Evolutionary conservation across 2,113 vertebrate genomes (phyloP).

Genomic region (Dasyornis broadbenti): DNA sequence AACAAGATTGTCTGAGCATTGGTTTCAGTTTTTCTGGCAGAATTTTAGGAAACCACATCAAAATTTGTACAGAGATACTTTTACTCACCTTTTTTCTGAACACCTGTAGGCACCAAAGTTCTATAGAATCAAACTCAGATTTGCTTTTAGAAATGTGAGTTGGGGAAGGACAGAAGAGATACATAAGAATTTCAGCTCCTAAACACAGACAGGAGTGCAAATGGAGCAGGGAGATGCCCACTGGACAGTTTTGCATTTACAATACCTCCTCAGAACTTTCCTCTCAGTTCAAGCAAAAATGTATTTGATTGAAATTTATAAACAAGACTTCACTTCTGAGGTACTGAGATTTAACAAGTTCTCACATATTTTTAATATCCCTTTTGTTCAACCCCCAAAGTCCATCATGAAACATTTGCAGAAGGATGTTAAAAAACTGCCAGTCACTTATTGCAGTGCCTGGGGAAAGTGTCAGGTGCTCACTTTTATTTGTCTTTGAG

Average conservation of each 20-base stretch:
- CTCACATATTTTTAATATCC: neutral
- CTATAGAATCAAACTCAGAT: neutral
- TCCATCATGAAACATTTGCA: constrained; percentile 41
- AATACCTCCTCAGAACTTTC: neutral
- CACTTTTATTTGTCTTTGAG: constrained; percentile 64
- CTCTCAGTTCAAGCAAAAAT: constrained; percentile 30
- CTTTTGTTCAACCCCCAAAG: constrained; percentile 29
- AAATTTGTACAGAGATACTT: neutral
- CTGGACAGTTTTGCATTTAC: neutral
- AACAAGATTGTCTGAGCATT: constrained; percentile 75
- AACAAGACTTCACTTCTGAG: constrained; percentile 25
- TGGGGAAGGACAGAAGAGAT: neutral
- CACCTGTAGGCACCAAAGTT: constrained; percentile 16
- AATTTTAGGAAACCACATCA: constrained; percentile 4
- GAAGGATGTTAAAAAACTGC: constrained; percentile 48
- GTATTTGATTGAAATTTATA: neutral
- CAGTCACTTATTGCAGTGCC: constrained; percentile 64
- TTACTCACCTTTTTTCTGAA: constrained; percentile 30
- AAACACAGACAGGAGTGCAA: neutral
- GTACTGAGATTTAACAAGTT: constrained; percentile 16
- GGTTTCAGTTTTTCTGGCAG: constrained; percentile 25
- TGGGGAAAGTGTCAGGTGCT: constrained; percentile 56
- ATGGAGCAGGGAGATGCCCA: neutral
- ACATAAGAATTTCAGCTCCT: neutral
- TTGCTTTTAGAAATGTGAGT: neutral